Percentiles rank a stretch among this genome's conserved stretches.
Evolutionary conservation across 2,888 invertebrate species (phyloP).

Genomic region (Harpalus rubripes): DNA sequence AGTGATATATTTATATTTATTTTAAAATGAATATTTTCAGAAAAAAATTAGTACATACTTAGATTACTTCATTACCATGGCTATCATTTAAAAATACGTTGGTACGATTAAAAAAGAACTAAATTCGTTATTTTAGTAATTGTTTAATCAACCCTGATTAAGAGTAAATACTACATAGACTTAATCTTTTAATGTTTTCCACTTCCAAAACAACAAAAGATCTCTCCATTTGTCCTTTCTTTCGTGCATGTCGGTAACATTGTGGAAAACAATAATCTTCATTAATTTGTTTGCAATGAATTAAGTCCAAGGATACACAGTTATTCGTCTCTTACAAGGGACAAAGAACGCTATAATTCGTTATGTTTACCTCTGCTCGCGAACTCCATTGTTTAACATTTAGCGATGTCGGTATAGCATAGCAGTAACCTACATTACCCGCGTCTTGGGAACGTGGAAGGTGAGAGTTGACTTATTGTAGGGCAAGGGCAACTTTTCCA

Average conservation of each 20-base stretch:
- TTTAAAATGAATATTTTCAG: too few species aligned
- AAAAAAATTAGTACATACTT: too few species aligned
- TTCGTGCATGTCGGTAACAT: slow-evolving; percentile 3
- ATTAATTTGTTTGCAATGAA: slow-evolving; percentile 49
- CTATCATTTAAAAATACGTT: too few species aligned
- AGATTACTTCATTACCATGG: too few species aligned
- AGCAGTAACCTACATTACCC: slow-evolving; percentile 33
- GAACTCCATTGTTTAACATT: slow-evolving; percentile 32
- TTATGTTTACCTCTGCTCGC: slow-evolving; percentile 13
- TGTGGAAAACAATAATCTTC: slow-evolving; percentile 10
- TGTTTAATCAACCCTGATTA: too few species aligned
- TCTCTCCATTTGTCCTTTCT: neutral
- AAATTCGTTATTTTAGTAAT: too few species aligned
- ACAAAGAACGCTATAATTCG: slow-evolving; percentile 46
- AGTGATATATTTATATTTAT: too few species aligned
- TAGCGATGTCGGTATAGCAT: slow-evolving; percentile 28
- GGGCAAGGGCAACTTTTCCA: slow-evolving; percentile 29
- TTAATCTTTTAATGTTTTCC: neutral
- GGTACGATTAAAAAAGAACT: neutral
- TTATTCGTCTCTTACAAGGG: slow-evolving; percentile 15
- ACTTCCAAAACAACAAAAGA: neutral
- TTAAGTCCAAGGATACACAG: slow-evolving; percentile 26
- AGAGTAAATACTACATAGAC: too few species aligned
- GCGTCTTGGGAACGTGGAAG: slow-evolving; percentile 33
- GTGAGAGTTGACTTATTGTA: slow-evolving; percentile 23